Conservation (phyloP, 2,888 invertebrate genomes). For the Tenthredo distinguenda region DNA sequence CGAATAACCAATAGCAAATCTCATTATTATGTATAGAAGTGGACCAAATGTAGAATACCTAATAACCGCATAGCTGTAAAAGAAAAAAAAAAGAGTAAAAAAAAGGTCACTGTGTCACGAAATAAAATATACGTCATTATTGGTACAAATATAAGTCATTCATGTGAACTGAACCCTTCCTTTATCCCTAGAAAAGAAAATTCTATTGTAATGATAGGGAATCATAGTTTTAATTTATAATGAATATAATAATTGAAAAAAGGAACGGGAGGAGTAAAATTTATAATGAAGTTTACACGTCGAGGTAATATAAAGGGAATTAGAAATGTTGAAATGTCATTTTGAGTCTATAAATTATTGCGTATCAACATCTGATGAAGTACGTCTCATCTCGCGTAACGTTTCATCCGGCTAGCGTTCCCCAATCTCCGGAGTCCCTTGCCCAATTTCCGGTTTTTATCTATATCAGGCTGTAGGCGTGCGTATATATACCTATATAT, state of each 20-base stretch:
- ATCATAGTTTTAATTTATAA: background rate
- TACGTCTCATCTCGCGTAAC: conserved; percentile 25
- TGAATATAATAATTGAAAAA: background rate
- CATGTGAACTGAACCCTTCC: background rate
- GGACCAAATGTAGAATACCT: conserved; percentile 55
- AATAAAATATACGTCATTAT: conserved; percentile 40
- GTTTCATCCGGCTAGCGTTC: conserved; percentile 43
- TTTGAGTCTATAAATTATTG: conserved; percentile 9
- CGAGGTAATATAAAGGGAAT: background rate
- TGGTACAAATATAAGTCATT: background rate
- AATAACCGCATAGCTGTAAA: conserved; percentile 27
- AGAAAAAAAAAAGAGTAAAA: background rate
- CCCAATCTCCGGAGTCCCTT: conserved; percentile 50
- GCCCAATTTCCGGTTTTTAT: conserved; percentile 50
- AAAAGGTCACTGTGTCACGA: conserved; percentile 26
- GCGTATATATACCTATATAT: background rate
- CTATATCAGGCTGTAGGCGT: background rate
- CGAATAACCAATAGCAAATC: conserved; percentile 53
- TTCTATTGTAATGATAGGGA: background rate
- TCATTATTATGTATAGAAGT: conserved; percentile 49
- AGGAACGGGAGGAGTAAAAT: background rate
- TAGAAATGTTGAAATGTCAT: background rate
- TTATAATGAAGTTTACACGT: background rate
- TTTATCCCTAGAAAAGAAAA: background rate
- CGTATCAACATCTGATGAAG: conserved; percentile 24